phyloP scores from a whole-genome alignment of 2,113 vertebrate species.

The Prunella fulvescens region DNA sequence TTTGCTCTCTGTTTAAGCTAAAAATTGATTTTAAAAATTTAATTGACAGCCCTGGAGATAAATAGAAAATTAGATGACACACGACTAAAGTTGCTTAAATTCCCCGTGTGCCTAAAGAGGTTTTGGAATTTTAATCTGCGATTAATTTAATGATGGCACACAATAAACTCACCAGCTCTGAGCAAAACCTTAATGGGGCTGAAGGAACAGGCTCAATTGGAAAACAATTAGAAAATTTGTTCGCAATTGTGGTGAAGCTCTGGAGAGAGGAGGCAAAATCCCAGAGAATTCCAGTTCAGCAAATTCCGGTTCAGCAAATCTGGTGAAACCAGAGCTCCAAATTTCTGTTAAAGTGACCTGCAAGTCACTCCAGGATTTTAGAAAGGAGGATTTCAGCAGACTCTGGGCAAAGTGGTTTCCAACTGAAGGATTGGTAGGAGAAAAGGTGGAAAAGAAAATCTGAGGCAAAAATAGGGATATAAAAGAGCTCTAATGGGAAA shows the following conservation, averaged over 20 bases:
- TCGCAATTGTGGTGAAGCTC: background rate
- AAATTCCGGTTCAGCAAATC: background rate
- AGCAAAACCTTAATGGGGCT: background rate
- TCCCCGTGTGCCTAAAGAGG: accelerated
- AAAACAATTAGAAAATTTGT: background rate
- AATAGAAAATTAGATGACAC: background rate
- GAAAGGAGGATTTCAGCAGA: background rate
- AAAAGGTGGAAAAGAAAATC: background rate
- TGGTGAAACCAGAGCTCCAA: background rate
- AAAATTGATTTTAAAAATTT: background rate
- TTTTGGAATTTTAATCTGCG: background rate
- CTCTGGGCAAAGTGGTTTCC: background rate
- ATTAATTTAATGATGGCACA: background rate
- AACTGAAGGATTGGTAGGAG: background rate
- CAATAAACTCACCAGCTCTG: background rate
- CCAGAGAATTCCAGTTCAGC: background rate
- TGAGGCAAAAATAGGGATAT: background rate
- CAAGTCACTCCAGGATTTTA: background rate
- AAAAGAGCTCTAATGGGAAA: background rate
- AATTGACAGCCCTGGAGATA: background rate
- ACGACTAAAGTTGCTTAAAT: background rate
- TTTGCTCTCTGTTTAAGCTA: background rate
- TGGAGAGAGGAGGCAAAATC: background rate
- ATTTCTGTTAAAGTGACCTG: background rate
- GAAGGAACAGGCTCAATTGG: background rate